Evolutionary conservation across 2,797 vertebrate species (phyloP).

Genomic region (Monodelphis domestica): DNA sequence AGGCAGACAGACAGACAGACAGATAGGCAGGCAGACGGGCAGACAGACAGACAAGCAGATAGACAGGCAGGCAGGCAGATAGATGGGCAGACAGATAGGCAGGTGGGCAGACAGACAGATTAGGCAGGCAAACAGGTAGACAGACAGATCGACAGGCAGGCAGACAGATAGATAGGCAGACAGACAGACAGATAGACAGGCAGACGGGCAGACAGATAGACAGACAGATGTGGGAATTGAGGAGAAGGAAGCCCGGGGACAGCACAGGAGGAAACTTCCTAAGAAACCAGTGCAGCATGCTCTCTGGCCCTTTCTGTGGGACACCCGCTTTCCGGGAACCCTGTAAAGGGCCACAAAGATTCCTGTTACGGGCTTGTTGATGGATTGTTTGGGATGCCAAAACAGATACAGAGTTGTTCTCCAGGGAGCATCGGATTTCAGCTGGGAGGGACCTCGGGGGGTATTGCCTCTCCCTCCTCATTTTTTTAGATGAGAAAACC

Average conservation of each 20-base stretch:
- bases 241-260: neutral
- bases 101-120: neutral
- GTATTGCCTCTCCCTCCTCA: neutral
- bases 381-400: too few species aligned
- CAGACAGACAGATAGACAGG: neutral
- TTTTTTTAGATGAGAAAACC: neutral
- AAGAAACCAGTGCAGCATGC: too few species aligned
- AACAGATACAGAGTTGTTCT: too few species aligned
- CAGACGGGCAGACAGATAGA: neutral
- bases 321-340: rapidly evolving
- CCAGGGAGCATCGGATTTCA: neutral
- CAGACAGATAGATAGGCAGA: too few species aligned
- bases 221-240: neutral
- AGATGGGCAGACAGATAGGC: neutral
- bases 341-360: neutral
- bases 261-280: too few species aligned
- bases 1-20: neutral
- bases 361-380: neutral
- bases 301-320: neutral
- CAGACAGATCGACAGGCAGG: too few species aligned
- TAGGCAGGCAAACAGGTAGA: neutral
- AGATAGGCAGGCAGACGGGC: too few species aligned
- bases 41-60: neutral
- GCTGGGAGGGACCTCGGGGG: neutral
- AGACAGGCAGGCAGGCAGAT: neutral